Evolutionary conservation across 2,888 invertebrate species (phyloP).

Genomic region (Theretra japonica): DNA sequence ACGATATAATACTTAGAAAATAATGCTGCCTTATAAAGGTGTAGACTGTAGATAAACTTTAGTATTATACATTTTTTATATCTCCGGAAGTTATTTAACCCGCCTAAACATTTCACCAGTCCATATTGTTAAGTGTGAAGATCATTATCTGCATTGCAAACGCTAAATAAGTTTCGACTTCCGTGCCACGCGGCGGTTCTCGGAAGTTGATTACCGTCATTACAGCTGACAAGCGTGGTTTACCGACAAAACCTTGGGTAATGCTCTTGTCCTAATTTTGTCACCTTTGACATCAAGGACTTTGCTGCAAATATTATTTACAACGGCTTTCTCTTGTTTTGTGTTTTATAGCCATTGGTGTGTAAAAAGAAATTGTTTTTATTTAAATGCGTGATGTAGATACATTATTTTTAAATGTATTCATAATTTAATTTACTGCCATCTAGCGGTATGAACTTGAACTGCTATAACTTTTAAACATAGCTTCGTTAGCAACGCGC

Average conservation of each 20-base stretch:
- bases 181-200: conserved; percentile 44
- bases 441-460: neutral
- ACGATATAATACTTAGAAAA: neutral
- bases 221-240: conserved; percentile 45
- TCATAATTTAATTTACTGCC: neutral
- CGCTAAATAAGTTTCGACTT: conserved; percentile 39
- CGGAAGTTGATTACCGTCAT: conserved; percentile 48
- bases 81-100: neutral
- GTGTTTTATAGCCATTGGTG: neutral
- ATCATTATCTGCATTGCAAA: conserved; percentile 32
- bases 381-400: too few relatives aligned
- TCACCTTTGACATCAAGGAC: neutral
- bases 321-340: neutral
- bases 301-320: neutral
- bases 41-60: neutral
- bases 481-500: too few relatives aligned
- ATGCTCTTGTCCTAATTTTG: conserved; percentile 11
- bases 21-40: neutral
- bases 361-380: neutral
- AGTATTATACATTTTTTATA: neutral
- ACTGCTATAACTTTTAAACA: neutral
- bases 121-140: neutral
- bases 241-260: neutral
- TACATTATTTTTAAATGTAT: neutral
- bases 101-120: neutral